Conservation (phyloP, 2,888 invertebrate species). For the Steinernema hermaphroditum region DNA sequence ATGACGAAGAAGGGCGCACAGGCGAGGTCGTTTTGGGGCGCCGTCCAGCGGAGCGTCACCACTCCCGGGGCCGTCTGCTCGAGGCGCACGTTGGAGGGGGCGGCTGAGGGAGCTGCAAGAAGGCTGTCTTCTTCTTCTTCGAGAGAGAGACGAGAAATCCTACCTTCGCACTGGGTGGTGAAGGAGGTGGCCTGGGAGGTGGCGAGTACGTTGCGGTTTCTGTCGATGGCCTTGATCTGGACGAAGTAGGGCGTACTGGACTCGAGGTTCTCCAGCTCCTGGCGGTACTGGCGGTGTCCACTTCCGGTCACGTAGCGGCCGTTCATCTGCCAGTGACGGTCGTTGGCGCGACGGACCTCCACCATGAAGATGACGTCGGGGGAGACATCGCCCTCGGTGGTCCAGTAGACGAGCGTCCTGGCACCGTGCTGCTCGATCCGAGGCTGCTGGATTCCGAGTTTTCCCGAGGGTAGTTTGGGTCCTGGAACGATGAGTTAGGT, state of each 20-base stretch:
- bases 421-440: constrained; percentile 55
- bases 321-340: constrained; percentile 28
- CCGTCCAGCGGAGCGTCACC: constrained; percentile 47
- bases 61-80: constrained; percentile 25
- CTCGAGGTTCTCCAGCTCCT: constrained; percentile 34
- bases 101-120: constrained; percentile 12
- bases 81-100: constrained; percentile 41
- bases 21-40: constrained; percentile 49
- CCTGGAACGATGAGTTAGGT: background rate
- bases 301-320: constrained; percentile 39
- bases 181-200: constrained; percentile 54
- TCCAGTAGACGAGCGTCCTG: constrained; percentile 54
- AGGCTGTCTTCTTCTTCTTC: background rate
- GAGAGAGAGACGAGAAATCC: background rate
- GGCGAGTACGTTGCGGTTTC: constrained; percentile 44
- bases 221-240: constrained; percentile 52
- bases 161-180: constrained; percentile 55
- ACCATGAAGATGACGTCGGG: constrained; percentile 59
- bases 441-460: constrained; percentile 48
- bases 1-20: constrained; percentile 62
- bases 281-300: constrained; percentile 27
- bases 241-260: constrained; percentile 52
- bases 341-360: constrained; percentile 34
- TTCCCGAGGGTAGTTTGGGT: background rate
- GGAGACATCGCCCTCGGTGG: constrained; percentile 53